Evolutionary conservation across 2,888 invertebrate species (phyloP).

Genomic region (Sphaerophoria taeniata): DNA sequence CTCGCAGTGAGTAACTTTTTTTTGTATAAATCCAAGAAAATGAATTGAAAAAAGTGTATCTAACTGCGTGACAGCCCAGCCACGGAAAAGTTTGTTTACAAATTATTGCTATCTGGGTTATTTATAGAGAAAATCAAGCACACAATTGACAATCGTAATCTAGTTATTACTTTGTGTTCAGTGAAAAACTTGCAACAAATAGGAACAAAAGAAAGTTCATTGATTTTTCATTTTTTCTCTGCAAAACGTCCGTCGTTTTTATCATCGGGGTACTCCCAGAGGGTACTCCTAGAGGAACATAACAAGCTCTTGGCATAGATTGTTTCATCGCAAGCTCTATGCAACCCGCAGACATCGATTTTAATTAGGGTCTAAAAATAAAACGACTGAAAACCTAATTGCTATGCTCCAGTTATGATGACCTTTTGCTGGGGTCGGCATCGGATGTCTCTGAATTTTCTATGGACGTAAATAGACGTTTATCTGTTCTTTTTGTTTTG

Average conservation of each 20-base stretch:
- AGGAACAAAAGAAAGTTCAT: neutral
- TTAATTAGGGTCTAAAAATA: no score
- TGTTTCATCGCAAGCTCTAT: no score
- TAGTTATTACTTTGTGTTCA: neutral
- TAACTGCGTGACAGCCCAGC: neutral
- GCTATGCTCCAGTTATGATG: no score
- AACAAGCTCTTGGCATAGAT: no score
- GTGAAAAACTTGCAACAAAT: neutral
- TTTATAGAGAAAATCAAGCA: constrained; percentile 32
- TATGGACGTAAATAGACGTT: no score
- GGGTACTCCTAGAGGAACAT: no score
- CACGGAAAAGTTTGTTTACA: constrained; percentile 20
- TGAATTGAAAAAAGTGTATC: neutral
- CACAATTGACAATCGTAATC: constrained; percentile 13
- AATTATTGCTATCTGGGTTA: constrained; percentile 13
- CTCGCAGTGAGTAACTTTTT: neutral
- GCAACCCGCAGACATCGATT: no score
- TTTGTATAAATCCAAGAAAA: neutral
- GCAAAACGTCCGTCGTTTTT: neutral
- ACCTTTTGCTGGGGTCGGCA: no score
- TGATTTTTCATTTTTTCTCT: neutral
- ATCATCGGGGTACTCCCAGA: neutral
- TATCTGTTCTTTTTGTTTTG: no score
- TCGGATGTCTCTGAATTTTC: no score
- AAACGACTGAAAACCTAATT: no score